Conservation (phyloP, 2,888 invertebrate species). For the Pomacea canaliculata region DNA sequence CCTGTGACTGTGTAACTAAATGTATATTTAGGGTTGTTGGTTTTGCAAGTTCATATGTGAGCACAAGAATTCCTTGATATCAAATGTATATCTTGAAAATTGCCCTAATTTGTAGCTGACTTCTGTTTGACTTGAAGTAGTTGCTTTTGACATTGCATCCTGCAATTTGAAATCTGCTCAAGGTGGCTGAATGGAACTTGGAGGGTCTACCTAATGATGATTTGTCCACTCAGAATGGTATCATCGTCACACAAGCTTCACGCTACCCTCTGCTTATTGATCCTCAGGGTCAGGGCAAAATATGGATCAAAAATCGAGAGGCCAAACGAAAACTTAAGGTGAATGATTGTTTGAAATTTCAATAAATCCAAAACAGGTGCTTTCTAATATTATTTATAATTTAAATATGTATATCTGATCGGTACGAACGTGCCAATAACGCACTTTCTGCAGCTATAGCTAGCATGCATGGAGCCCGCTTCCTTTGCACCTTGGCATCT, state of each 20-base stretch:
- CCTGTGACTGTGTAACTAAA: no score
- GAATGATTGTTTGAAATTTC: background rate
- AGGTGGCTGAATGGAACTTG: constrained; percentile 80
- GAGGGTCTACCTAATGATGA: constrained; percentile 69
- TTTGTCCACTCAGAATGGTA: constrained; percentile 68
- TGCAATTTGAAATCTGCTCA: background rate
- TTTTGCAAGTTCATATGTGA: no score
- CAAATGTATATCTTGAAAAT: no score
- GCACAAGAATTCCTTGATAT: no score
- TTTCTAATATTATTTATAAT: background rate
- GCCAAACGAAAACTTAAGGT: constrained; percentile 60
- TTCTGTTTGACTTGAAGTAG: no score
- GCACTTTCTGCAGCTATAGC: no score
- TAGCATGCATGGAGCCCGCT: no score
- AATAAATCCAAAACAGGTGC: background rate
- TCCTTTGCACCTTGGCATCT: no score
- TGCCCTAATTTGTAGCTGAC: no score
- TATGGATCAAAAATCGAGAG: constrained; percentile 67
- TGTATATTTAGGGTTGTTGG: no score
- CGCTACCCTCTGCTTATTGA: constrained; percentile 68
- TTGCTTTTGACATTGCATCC: no score
- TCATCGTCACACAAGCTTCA: constrained; percentile 67
- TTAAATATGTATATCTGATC: background rate
- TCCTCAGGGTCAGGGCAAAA: constrained; percentile 69
- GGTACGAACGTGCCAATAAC: no score